Conservation (phyloP, 2,888 invertebrate species). For the Trissoscelio sp. region DNA sequence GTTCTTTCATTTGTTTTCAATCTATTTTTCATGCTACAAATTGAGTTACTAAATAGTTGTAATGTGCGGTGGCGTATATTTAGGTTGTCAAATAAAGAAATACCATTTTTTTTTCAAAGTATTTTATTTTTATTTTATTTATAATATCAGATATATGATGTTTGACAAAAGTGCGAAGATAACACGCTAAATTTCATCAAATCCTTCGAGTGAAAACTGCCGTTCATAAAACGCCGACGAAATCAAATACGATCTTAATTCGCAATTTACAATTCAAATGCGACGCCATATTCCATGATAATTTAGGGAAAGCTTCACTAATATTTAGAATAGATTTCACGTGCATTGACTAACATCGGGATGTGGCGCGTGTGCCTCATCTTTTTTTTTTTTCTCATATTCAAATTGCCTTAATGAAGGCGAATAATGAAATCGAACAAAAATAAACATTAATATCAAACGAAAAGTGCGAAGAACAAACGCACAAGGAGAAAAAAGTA, state of each 20-base stretch:
- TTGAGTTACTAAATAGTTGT: no score
- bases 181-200: constrained; percentile 39
- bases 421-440: constrained; percentile 43
- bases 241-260: constrained; percentile 66
- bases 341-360: constrained; percentile 13
- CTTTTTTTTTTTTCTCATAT: constrained; percentile 17
- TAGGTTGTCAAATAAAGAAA: no score
- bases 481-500: neutral
- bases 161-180: constrained; percentile 32
- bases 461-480: neutral
- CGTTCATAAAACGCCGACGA: constrained; percentile 48
- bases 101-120: no score
- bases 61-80: no score
- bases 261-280: constrained; percentile 63
- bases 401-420: constrained; percentile 31
- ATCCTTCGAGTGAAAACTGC: constrained; percentile 42
- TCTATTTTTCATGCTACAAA: no score
- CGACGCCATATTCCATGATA: constrained; percentile 45
- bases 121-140: no score
- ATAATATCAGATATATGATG: neutral
- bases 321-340: constrained; percentile 59
- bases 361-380: constrained; percentile 1
- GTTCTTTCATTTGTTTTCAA: no score
- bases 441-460: constrained; percentile 32
- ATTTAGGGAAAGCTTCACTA: constrained; percentile 53